Evolutionary conservation across 1,140 invertebrate genomes (phyloP).

Genomic region (Euura lappo): DNA sequence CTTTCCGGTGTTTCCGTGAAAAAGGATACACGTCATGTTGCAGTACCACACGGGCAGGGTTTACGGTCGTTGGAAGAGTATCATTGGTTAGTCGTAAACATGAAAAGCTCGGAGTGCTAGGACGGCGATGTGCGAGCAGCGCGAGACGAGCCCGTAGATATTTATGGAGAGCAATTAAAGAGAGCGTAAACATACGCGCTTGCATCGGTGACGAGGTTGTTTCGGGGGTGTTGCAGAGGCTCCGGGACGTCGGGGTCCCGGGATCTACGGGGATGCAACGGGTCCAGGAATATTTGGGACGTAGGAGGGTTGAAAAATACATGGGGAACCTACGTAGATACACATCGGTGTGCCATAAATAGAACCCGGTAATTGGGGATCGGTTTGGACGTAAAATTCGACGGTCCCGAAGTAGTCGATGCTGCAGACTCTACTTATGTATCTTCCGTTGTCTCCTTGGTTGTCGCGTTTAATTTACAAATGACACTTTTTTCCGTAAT

Average conservation of each 20-base stretch:
- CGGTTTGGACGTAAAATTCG: conserved; percentile 9
- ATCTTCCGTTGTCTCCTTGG: neutral
- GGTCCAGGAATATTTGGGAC: neutral
- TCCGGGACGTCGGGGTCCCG: neutral
- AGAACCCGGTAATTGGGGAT: conserved; percentile 11
- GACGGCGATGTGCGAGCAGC: neutral
- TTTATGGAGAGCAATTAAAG: conserved; percentile 16
- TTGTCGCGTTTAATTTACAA: conserved; percentile 1
- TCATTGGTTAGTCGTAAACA: conserved; percentile 9
- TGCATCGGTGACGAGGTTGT: neutral
- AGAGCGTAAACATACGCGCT: conserved; percentile 9
- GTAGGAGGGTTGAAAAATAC: conserved; percentile 8
- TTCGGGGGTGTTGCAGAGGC: no score
- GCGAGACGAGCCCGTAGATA: neutral
- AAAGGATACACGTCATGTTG: neutral
- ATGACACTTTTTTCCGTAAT: neutral
- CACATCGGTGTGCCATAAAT: conserved; percentile 8
- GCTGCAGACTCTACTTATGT: neutral
- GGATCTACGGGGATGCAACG: neutral
- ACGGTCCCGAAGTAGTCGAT: neutral
- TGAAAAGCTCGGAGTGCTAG: neutral
- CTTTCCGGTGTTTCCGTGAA: no score
- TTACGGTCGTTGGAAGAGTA: neutral
- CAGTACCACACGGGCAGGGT: neutral
- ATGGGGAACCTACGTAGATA: conserved; percentile 11